A percentile compares a stretch with the other conserved stretches of the same genome.
These are phyloP conservation scores for Colletes latitarsis DNA, from an alignment of 1,140 invertebrate genomes.

Conservation along the genomic window DNA sequence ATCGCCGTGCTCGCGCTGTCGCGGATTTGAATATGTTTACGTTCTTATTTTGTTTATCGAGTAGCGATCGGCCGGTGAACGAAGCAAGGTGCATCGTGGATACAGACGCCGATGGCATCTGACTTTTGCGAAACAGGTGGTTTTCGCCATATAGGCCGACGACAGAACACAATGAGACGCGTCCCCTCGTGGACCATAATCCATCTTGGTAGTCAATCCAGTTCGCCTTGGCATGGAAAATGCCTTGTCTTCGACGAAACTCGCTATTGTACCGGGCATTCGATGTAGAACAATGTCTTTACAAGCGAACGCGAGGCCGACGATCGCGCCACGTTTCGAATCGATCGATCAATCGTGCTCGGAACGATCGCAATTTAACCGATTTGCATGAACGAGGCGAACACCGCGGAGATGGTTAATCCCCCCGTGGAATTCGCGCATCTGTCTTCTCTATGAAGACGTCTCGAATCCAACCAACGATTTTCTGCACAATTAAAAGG, in stretches of 20 bases:
- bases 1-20: too few relatives aligned
- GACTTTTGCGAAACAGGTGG: conserved; percentile 74
- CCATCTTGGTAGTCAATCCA: conserved; percentile 63
- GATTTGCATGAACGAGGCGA: conserved; percentile 3
- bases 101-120: conserved; percentile 20
- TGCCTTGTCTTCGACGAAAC: conserved; percentile 64
- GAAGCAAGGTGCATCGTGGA: conserved; percentile 20
- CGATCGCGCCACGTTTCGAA: conserved; percentile 30
- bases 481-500: too few relatives aligned
- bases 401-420: conserved; percentile 5
- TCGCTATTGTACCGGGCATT: conserved; percentile 59
- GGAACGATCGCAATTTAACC: conserved; percentile 26
- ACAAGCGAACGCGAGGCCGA: conserved; percentile 4
- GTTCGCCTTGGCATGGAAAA: conserved; percentile 75
- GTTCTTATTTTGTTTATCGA: conserved; percentile 50
- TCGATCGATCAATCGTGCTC: conserved; percentile 35
- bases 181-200: conserved; percentile 68
- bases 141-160: conserved; percentile 41
- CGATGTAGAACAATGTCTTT: conserved; percentile 59
- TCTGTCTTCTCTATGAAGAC: neutral
- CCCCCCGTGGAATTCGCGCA: too few relatives aligned
- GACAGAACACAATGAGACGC: conserved; percentile 65
- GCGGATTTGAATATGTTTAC: conserved; percentile 44
- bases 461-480: too few relatives aligned
- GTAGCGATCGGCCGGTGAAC: conserved; percentile 14